Conservation (phyloP, 2,113 vertebrate species). For the Carlito syrichta region DNA sequence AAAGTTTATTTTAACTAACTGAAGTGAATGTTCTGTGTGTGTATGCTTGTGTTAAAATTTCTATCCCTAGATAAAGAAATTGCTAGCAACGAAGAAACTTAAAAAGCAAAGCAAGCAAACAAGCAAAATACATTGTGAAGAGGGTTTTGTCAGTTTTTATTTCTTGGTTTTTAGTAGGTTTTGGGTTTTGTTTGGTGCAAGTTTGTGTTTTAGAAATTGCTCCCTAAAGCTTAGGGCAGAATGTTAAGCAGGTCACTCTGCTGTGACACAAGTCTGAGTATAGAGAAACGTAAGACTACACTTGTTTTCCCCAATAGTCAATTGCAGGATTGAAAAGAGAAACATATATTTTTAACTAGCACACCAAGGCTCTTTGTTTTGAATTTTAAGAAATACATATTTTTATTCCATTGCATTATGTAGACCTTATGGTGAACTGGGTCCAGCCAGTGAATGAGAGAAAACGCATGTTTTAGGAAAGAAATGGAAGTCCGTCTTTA, state of each 20-base stretch:
- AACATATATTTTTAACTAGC: not conserved
- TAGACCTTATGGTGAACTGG: not conserved
- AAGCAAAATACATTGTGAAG: not conserved
- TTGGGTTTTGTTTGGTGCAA: not conserved
- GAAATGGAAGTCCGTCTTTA: not conserved
- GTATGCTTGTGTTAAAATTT: not conserved
- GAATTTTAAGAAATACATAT: not conserved
- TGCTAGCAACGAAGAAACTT: not conserved
- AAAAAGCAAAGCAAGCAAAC: not conserved
- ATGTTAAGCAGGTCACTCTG: not conserved
- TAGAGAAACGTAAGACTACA: fast-evolving
- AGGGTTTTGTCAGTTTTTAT: not conserved
- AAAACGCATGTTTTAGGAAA: not conserved
- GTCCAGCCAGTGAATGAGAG: not conserved
- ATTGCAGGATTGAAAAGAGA: not conserved
- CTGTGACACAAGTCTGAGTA: fast-evolving
- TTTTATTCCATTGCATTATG: not conserved
- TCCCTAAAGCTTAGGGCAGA: not conserved
- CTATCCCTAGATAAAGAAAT: not conserved
- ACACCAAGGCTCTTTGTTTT: not conserved
- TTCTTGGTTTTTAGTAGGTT: not conserved
- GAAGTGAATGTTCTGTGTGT: not conserved
- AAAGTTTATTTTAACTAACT: not conserved
- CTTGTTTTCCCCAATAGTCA: not conserved
- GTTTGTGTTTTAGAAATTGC: not conserved